Evolutionary conservation across 2,113 vertebrate species (phyloP).

Genomic region (Psephotus haematonotus): DNA sequence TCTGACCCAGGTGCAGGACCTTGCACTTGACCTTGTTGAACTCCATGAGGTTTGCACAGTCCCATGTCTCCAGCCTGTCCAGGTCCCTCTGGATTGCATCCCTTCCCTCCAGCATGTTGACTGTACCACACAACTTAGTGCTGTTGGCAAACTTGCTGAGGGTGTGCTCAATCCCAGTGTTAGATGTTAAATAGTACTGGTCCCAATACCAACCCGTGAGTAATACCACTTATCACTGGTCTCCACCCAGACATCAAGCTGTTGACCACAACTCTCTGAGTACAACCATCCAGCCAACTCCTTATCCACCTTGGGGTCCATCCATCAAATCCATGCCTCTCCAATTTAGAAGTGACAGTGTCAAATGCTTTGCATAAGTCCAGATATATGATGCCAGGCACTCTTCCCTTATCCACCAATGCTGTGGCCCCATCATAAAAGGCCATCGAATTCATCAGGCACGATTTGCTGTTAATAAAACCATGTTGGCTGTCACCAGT

Average conservation of each 20-base stretch:
- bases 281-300: not conserved
- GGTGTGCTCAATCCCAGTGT: not conserved
- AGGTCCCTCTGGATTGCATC: not conserved
- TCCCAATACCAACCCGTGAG: not conserved
- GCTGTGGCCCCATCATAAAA: not conserved
- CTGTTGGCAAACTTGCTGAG: not conserved
- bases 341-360: not conserved
- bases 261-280: not conserved
- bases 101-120: not conserved
- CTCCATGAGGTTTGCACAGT: not conserved
- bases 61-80: not conserved
- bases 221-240: not conserved
- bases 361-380: not conserved
- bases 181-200: not conserved
- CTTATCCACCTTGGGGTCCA: not conserved
- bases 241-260: not conserved
- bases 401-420: not conserved
- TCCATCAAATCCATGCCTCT: not conserved
- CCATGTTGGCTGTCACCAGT: not conserved
- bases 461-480: not conserved
- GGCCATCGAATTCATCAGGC: not conserved
- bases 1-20: not conserved
- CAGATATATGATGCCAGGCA: not conserved
- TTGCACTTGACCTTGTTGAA: not conserved
- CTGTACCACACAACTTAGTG: not conserved